Evolutionary conservation across 2,888 invertebrate species (phyloP).

Genomic region (Hedychridium roseum): DNA sequence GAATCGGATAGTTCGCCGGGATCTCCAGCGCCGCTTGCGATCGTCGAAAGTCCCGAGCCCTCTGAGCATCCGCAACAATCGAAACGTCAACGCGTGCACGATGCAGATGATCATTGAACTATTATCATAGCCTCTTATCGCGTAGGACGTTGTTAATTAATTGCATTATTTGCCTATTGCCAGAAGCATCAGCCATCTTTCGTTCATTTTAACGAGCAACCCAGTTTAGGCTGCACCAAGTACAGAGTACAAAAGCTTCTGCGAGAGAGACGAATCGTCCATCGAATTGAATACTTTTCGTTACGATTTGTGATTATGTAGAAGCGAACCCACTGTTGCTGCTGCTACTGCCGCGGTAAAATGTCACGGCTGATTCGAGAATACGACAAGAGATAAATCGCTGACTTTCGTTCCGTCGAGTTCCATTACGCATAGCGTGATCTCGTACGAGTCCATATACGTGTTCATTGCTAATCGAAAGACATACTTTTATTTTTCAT

Average conservation of each 20-base stretch:
- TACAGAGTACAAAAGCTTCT: conserved; percentile 9
- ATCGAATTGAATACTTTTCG: neutral
- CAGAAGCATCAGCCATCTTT: conserved; percentile 43
- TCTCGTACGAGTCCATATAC: too few relatives aligned
- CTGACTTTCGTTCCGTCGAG: too few relatives aligned
- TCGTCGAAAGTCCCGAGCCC: conserved; percentile 61
- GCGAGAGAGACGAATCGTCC: neutral
- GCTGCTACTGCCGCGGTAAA: neutral
- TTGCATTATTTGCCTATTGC: conserved; percentile 51
- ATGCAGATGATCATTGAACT: conserved; percentile 60
- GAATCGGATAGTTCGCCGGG: conserved; percentile 62
- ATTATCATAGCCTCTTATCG: conserved; percentile 47
- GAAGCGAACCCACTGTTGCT: conserved; percentile 1
- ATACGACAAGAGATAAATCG: too few relatives aligned
- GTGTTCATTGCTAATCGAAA: too few relatives aligned
- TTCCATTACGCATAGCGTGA: too few relatives aligned
- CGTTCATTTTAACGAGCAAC: conserved; percentile 31
- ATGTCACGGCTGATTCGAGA: neutral
- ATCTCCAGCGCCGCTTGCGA: conserved; percentile 60
- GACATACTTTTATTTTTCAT: too few relatives aligned
- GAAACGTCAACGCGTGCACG: conserved; percentile 60
- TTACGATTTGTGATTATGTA: conserved; percentile 5
- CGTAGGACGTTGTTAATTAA: conserved; percentile 58
- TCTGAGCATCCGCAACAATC: conserved; percentile 48
- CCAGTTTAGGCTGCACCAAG: conserved; percentile 33